Conservation (phyloP, 2,888 invertebrate species). For the Drosophila nigricruria region DNA sequence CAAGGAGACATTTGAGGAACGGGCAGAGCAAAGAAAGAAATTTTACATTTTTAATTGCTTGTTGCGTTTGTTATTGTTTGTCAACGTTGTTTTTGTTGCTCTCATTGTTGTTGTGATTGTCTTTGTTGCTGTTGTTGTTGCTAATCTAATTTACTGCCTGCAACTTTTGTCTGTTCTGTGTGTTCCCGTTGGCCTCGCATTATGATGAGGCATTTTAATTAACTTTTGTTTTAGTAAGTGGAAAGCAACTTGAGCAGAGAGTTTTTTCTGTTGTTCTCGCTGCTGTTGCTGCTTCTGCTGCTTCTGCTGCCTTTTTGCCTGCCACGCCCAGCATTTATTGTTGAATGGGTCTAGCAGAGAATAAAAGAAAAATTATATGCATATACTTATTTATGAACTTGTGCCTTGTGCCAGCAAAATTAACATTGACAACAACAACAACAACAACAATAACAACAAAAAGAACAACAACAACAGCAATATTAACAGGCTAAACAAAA, state of each 20-base stretch:
- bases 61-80: constrained; percentile 75
- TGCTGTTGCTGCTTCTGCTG: neutral
- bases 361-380: constrained; percentile 60
- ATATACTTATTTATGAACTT: constrained; percentile 78
- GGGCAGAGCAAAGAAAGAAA: constrained; percentile 19
- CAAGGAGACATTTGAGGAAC: neutral
- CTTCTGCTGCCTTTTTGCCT: constrained; percentile 44
- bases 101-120: constrained; percentile 24
- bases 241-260: constrained; percentile 68
- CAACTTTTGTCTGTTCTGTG: constrained; percentile 68
- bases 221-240: constrained; percentile 78
- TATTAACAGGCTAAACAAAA: constrained; percentile 29
- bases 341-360: constrained; percentile 44
- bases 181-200: constrained; percentile 62
- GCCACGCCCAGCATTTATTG: constrained; percentile 36
- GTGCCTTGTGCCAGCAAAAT: constrained; percentile 65
- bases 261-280: constrained; percentile 40
- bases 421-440: constrained; percentile 72
- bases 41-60: constrained; percentile 79
- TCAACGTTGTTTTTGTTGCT: constrained; percentile 58
- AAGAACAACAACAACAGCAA: constrained; percentile 27
- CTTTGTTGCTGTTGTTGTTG: constrained; percentile 61
- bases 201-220: constrained; percentile 79
- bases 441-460: constrained; percentile 21
- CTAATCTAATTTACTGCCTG: constrained; percentile 80